phyloP scores from a whole-genome alignment of 2,888 invertebrate genomes.

The Cynaeus angustus region DNA sequence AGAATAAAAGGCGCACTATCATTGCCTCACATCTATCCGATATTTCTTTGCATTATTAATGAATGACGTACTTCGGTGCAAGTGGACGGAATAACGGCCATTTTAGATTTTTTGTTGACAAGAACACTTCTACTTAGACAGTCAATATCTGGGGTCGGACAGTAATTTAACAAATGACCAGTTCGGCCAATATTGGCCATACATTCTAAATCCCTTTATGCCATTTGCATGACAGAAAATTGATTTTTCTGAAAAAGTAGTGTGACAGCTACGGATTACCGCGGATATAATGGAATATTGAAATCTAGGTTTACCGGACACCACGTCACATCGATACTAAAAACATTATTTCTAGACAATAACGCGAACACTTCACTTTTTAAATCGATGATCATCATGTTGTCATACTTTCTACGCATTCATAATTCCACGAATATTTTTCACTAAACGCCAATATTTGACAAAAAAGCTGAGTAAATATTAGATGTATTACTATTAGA shows the following conservation, averaged over 20 bases:
- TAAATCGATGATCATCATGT: slow-evolving; percentile 19
- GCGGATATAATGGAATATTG: slow-evolving; percentile 56
- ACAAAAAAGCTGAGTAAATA: slow-evolving; percentile 8
- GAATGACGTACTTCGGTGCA: slow-evolving; percentile 64
- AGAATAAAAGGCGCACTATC: slow-evolving; percentile 48
- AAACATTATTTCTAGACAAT: slow-evolving; percentile 50
- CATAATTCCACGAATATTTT: neutral
- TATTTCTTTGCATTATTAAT: slow-evolving; percentile 66
- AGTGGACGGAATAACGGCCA: slow-evolving; percentile 64
- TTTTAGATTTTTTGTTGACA: slow-evolving; percentile 64
- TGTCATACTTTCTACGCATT: slow-evolving; percentile 5
- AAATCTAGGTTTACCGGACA: slow-evolving; percentile 53
- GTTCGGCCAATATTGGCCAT: slow-evolving; percentile 50
- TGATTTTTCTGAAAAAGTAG: slow-evolving; percentile 65
- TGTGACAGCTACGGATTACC: slow-evolving; percentile 53
- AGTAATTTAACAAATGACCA: slow-evolving; percentile 62
- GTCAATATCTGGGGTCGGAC: slow-evolving; percentile 59
- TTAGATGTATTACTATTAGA: neutral
- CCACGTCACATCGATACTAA: slow-evolving; percentile 45
- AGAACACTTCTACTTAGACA: slow-evolving; percentile 54
- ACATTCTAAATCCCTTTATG: slow-evolving; percentile 62
- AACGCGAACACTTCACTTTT: slow-evolving; percentile 24
- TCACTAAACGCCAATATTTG: neutral
- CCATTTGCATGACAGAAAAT: slow-evolving; percentile 65
- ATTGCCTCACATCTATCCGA: slow-evolving; percentile 54